A percentile compares a stretch with the other conserved stretches of the same genome.
Evolutionary conservation across 2,113 vertebrate genomes (phyloP).

Genomic region (Riparia riparia): DNA sequence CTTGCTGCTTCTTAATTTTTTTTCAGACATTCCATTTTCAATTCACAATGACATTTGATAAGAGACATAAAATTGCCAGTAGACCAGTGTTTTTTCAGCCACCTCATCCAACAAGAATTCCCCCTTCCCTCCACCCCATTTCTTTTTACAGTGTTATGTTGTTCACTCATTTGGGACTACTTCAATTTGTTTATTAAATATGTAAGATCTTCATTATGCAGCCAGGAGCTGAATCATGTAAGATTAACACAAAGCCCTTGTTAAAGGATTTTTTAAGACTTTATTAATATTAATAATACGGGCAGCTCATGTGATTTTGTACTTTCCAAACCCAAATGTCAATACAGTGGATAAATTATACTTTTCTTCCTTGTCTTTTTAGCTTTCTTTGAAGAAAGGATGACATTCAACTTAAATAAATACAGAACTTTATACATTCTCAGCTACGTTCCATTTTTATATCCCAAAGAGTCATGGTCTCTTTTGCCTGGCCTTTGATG

Average conservation of each 20-base stretch:
- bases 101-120: background rate
- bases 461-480: background rate
- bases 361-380: background rate
- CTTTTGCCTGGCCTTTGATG: background rate
- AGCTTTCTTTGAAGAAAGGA: slow-evolving; percentile 8
- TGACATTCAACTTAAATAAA: slow-evolving; percentile 28
- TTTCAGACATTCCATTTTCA: slow-evolving; percentile 51
- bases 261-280: slow-evolving; percentile 54
- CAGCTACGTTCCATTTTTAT: background rate
- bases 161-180: slow-evolving; percentile 61
- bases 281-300: slow-evolving; percentile 75
- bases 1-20: slow-evolving; percentile 6
- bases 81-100: background rate
- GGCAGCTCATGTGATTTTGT: slow-evolving; percentile 31
- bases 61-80: slow-evolving; percentile 63
- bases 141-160: slow-evolving; percentile 24
- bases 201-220: slow-evolving; percentile 72
- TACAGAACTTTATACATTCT: background rate
- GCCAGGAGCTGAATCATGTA: slow-evolving; percentile 64
- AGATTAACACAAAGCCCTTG: slow-evolving; percentile 68
- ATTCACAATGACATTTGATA: slow-evolving; percentile 69
- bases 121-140: background rate
- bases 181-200: slow-evolving; percentile 78
- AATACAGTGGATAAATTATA: slow-evolving; percentile 55
- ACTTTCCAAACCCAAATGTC: slow-evolving; percentile 69